Percentiles rank a stretch among this genome's conserved stretches.
These are phyloP conservation scores for Ophthalmolycus amberensis DNA, from an alignment of 2,113 vertebrate genomes.

Conservation along the genomic window DNA sequence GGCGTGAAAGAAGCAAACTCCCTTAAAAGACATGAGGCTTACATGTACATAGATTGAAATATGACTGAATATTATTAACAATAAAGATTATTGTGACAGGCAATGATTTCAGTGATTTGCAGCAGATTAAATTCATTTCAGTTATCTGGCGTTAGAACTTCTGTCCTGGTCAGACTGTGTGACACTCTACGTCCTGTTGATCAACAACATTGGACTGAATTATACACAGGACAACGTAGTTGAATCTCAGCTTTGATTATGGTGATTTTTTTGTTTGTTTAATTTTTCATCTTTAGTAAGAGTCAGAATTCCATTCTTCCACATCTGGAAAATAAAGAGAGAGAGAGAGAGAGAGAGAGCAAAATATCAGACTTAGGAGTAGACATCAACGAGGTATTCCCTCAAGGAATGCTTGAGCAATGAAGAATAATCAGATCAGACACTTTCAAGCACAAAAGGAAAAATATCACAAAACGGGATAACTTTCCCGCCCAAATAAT, in stretches of 20 bases:
- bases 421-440: neutral
- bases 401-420: neutral
- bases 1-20: slow-evolving; percentile 9
- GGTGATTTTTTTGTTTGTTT: neutral
- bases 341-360: neutral
- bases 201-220: slow-evolving; percentile 36
- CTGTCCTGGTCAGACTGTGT: neutral
- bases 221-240: neutral
- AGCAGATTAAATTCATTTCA: slow-evolving; percentile 17
- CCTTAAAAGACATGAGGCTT: neutral
- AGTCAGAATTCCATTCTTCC: slow-evolving; percentile 60
- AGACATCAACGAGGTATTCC: too few species aligned
- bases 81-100: neutral
- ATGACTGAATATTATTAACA: slow-evolving; percentile 11
- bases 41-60: slow-evolving; percentile 19
- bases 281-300: slow-evolving; percentile 44
- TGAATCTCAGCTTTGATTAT: slow-evolving; percentile 10
- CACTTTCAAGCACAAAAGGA: neutral
- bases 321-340: slow-evolving; percentile 38
- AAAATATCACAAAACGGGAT: neutral
- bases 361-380: neutral
- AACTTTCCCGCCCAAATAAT: too few species aligned
- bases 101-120: neutral
- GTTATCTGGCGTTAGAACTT: neutral
- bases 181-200: slow-evolving; percentile 28